Base-by-base conservation (phyloP, 2,888 invertebrate species). In the Venusia cambrica region DNA sequence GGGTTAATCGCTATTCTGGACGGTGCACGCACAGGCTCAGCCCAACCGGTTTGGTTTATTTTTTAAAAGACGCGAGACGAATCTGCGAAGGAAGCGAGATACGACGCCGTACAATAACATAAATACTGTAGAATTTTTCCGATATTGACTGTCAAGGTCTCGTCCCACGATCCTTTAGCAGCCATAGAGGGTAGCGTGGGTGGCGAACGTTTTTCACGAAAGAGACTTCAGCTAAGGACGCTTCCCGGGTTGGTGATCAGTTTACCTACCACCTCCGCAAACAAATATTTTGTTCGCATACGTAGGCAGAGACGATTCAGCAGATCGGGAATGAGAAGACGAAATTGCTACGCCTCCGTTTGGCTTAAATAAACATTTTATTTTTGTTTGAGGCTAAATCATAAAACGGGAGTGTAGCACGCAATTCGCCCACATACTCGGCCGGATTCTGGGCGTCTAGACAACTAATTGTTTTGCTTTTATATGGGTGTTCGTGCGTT, bases 1-100 rank as follows among this genome's bases (percentile, higher is more conserved):
- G 71, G 68, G 64, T 72, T 75, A 73, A 73, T 78, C 71, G 71
- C 60, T 67, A 79, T 79, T 79, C 77, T 71, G 80, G 73, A 69
- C 72, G 68, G 7, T 33, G 34, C 35, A 40, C 60, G n/a, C n/a
- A n/a, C n/a, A n/a, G n/a, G n/a, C n/a, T n/a, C n/a, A 57, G 64
- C 52, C 58, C 48, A 62, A 81, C 83, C 78, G 80, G 84, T 80
- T 78, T 55, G 45, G 55, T 60, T 63, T 64, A 62, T 66, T 72
- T 72, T 71, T 68, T 62, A 53, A 39, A 36, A 20, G 54, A 46
- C 49, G 51, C 52, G 48, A 55, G 54, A 48, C 54, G 51, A 57
- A 49, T 46, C 48, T 45, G 54, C 52, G 57, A 65, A 70, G 63
- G 61, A 63, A 67, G 63, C 57, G 62, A n/a, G n/a, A n/a, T 53